Conservation (phyloP, 1,140 invertebrate species). For the Melipona quadrifasciata region DNA sequence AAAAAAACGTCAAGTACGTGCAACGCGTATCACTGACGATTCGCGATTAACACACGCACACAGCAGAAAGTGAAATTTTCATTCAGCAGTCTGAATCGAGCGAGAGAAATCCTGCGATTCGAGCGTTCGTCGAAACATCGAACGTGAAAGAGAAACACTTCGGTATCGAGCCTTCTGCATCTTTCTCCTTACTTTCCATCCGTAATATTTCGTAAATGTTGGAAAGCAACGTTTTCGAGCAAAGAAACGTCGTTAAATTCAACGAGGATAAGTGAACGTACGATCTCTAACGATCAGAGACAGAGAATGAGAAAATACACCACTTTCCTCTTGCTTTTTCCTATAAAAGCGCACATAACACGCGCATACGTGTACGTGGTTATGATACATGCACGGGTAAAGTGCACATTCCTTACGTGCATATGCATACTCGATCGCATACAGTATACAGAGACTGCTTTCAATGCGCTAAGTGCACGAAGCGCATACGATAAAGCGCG, state of each 20-base stretch:
- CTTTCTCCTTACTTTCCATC: neutral
- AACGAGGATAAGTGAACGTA: neutral
- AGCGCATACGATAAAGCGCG: conserved; percentile 15
- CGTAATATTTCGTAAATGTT: neutral
- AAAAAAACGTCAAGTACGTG: neutral
- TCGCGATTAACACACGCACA: neutral
- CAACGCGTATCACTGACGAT: neutral
- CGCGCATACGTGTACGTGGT: neutral
- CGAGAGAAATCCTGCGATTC: neutral
- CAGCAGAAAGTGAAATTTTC: neutral
- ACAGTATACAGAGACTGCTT: neutral
- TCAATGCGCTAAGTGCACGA: conserved; percentile 32
- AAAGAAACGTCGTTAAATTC: neutral
- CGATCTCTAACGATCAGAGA: no score
- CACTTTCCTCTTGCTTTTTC: neutral
- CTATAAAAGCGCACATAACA: conserved; percentile 19
- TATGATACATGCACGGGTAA: neutral
- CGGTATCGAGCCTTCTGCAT: neutral
- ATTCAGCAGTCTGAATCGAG: neutral
- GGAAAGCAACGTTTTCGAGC: no score
- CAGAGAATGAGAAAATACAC: neutral
- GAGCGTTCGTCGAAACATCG: neutral
- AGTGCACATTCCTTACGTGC: conserved; percentile 16
- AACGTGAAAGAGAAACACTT: neutral
- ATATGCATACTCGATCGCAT: conserved; percentile 8